These are phyloP conservation scores for Thalassarche chlororhynchos DNA, from an alignment of 2,113 vertebrate genomes.

Conservation along the genomic window DNA sequence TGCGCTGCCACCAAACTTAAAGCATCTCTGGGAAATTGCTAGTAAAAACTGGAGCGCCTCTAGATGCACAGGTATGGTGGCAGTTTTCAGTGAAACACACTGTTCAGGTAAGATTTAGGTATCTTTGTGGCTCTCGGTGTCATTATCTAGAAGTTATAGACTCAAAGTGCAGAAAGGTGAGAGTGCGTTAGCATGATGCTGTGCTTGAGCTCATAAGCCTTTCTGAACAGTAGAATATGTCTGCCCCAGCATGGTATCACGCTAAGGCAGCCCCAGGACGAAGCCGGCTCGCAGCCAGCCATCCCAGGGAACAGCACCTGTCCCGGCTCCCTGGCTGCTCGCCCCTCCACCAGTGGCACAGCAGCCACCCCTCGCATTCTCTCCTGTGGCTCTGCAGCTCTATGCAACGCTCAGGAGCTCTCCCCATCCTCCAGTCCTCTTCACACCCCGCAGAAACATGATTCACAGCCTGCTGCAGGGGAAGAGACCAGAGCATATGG, in stretches of 20 bases:
- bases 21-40: neutral
- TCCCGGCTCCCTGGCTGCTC: neutral
- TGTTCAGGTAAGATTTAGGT: neutral
- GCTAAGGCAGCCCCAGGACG: neutral
- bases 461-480: neutral
- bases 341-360: fast-evolving
- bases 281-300: neutral
- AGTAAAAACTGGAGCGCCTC: neutral
- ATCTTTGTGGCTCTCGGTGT: neutral
- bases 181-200: neutral
- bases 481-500: neutral
- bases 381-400: neutral
- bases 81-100: neutral
- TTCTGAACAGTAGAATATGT: neutral
- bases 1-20: neutral
- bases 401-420: neutral
- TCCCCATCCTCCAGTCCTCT: neutral
- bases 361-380: fast-evolving
- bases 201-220: neutral
- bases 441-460: neutral
- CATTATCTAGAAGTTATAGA: neutral
- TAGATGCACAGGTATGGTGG: neutral
- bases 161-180: neutral
- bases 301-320: neutral
- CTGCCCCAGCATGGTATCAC: fast-evolving